Evolutionary conservation across 2,113 vertebrate genomes (phyloP), one percentile per base, ranked within the genome.

Genomic region (Cathartes aura): DNA sequence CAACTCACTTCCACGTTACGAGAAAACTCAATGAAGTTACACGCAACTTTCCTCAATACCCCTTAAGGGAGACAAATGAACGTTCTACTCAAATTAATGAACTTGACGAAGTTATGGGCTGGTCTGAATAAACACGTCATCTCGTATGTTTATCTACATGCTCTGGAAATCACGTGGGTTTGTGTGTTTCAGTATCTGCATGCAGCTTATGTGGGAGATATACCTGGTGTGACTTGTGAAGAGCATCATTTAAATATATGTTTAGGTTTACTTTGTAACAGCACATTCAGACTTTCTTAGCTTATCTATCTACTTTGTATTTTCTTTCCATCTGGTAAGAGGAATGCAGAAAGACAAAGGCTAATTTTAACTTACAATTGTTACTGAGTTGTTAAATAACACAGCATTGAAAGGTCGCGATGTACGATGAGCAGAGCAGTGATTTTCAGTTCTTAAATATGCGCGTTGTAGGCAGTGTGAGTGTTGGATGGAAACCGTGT

Each of bases 111-210:
- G 36, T 40, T 70, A 48, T 1, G 7, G 16, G 30, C 29, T 55
- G 42, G 32, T 34, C 22, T 56, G 40, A n/a, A 23, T 27, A 4
- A 50, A 52, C 2, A 36, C 23, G 3, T 43, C 4, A 36, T 30
- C 18, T 30, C 0, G 0, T 21, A 3, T 8, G 13, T 26, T 32
- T 66, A 27, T 4, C 20, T 48, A 6, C 5, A 3, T 0, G 8
- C 23, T 32, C 21, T 42, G 23, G 6, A 34, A 81, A 48, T 45
- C 15, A 4, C 3, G 3, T 3, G 34, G 5, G 0, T 70, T 70
- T 34, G 26, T 27, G 9, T 47, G 43, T 38, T 12, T 9, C 11
- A 27, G 16, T 30, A 14, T 70, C 29, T 63, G 14, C 3, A 7
- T 4, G 5, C 0, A 1, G 9, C 24, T 38, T 30, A 24, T n/a